Base-by-base conservation (phyloP, 2,797 vertebrate species). In the Cirrhinus mrigala region DNA sequence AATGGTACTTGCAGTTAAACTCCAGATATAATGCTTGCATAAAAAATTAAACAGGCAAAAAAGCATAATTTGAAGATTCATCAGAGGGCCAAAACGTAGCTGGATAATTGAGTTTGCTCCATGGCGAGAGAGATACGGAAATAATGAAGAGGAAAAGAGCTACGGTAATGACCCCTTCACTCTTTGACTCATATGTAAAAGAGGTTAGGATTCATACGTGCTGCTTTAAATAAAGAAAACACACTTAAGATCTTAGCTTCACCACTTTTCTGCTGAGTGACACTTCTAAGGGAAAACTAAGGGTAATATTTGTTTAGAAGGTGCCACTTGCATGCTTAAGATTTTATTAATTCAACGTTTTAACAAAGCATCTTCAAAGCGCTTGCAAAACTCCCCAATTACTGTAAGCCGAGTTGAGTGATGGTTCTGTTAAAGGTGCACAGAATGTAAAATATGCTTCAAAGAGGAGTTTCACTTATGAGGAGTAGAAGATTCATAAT, bases 1-100 rank as follows among this genome's bases (percentile, higher is more conserved):
- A 96, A 94, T 91, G 93, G 94, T 95, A 96, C 95, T 96, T 96
- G 94, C 93, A 85, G 95, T 96, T 96, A 96, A 96, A 95, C 94
- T 94, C 94, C 91, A 93, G 94, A 94, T 95, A 92, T 95, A 96
- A 96, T 93, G 94, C 89, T 91, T 87, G 90, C 90, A 94, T 96
- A 89, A 95, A 96, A 94, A 91, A 94, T 96, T 93, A 82, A 96
- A 93, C 91, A 92, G 90, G 90, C 88, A 88, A 92, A 92, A 94
- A 95, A 93, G 89, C 93, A 92, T 95, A 93, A 94, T 92, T 94
- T 92, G 91, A 90, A 92, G 93, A 94, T 95, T 95, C 83, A 94
- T 95, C 93, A 94, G 80, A 84, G 91, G 88, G 90, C 91, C 91
- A 88, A 92, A 94, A 94, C 93, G 91, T 89, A 91, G 93, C 92